phyloP scores from a whole-genome alignment of 2,888 invertebrate species.

The Hirtodrosophila trivittata region DNA sequence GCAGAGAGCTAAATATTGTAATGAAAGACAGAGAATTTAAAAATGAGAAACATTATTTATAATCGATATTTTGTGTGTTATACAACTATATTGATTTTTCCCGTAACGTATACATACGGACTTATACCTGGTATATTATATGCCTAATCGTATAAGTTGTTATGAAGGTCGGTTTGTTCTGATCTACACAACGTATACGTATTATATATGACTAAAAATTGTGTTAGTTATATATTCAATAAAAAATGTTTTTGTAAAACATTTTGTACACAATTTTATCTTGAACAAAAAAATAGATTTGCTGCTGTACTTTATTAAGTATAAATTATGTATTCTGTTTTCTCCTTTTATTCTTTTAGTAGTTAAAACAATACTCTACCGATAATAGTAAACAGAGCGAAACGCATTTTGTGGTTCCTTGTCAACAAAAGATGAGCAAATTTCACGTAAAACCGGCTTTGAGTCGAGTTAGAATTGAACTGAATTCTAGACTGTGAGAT shows the following conservation, averaged over 20 bases:
- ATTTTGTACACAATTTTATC: too few relatives aligned
- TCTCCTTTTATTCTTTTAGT: not conserved
- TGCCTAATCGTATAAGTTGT: constrained; percentile 16
- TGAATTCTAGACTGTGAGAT: constrained; percentile 64
- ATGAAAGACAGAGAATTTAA: too few relatives aligned
- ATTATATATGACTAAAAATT: not conserved
- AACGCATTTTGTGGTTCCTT: constrained; percentile 76
- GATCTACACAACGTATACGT: constrained; percentile 5
- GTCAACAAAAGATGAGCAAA: constrained; percentile 17
- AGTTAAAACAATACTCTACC: constrained; percentile 52
- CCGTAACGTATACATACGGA: too few relatives aligned
- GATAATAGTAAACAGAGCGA: constrained; percentile 68
- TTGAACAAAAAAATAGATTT: too few relatives aligned
- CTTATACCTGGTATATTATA: not conserved
- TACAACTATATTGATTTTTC: too few relatives aligned
- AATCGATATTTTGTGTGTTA: too few relatives aligned
- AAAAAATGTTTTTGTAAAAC: too few relatives aligned
- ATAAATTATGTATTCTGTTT: not conserved
- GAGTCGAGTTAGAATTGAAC: constrained; percentile 63
- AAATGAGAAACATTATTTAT: too few relatives aligned
- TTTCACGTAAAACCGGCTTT: constrained; percentile 59
- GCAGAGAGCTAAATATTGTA: constrained; percentile 64
- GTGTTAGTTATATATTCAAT: too few relatives aligned
- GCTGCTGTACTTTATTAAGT: not conserved
- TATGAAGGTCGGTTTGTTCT: constrained; percentile 30